Conservation (phyloP, 2,888 invertebrate species). For the Parelbella ahira region DNA sequence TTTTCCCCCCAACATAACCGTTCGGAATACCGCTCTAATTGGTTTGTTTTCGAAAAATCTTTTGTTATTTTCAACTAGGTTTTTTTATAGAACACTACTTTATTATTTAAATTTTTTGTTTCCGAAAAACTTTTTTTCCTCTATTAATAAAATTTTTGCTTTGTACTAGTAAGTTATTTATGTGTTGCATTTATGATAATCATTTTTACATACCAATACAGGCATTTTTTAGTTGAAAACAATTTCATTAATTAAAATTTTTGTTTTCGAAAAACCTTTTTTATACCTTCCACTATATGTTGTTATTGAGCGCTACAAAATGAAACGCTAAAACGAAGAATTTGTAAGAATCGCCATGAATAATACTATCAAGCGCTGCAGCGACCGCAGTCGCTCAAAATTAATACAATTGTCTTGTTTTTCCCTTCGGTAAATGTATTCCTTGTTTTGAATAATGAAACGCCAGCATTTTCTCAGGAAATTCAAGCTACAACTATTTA, state of each 20-base stretch:
- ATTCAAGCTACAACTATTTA: conserved; percentile 74
- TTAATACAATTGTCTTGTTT: conserved; percentile 77
- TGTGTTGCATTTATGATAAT: too few relatives aligned
- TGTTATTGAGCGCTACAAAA: conserved; percentile 27
- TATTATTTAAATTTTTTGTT: too few relatives aligned
- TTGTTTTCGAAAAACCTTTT: too few relatives aligned
- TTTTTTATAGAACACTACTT: too few relatives aligned
- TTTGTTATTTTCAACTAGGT: conserved; percentile 22
- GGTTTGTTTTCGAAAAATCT: conserved; percentile 48
- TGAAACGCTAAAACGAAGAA: conserved; percentile 32
- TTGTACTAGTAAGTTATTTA: too few relatives aligned
- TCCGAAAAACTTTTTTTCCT: too few relatives aligned
- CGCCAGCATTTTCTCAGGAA: conserved; percentile 67
- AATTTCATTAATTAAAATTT: too few relatives aligned
- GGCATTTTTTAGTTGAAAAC: too few relatives aligned
- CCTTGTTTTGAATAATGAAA: conserved; percentile 77
- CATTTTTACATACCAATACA: too few relatives aligned
- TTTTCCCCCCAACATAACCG: conserved; percentile 43
- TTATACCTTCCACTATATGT: too few relatives aligned
- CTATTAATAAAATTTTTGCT: too few relatives aligned
- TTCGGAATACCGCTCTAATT: conserved; percentile 57
- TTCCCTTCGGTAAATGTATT: conserved; percentile 73
- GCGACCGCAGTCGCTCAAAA: conserved; percentile 68
- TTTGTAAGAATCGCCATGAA: conserved; percentile 55
- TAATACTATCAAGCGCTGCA: conserved; percentile 74